phyloP scores from a whole-genome alignment of 1,140 invertebrate species.

The Diabrotica undecimpunctata region DNA sequence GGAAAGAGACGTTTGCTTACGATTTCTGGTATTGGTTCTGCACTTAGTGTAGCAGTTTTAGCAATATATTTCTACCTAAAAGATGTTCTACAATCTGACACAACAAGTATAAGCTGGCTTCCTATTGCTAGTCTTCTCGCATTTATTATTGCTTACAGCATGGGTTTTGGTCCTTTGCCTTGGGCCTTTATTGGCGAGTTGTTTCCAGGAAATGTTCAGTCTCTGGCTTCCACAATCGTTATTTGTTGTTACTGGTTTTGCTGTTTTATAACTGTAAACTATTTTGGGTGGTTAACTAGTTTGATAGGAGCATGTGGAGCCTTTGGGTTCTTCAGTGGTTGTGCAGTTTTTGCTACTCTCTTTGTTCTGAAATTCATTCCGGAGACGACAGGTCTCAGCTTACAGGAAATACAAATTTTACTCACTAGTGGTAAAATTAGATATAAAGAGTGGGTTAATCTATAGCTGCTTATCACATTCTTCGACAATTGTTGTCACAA shows the following conservation, averaged over 20 bases:
- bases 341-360: slow-evolving; percentile 59
- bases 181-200: slow-evolving; percentile 85
- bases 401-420: slow-evolving; percentile 63
- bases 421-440: slow-evolving; percentile 34
- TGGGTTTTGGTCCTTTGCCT: slow-evolving; percentile 77
- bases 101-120: slow-evolving; percentile 56
- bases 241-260: slow-evolving; percentile 75
- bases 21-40: slow-evolving; percentile 65
- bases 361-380: slow-evolving; percentile 63
- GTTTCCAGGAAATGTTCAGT: slow-evolving; percentile 73
- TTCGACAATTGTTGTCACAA: too few relatives aligned
- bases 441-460: too few relatives aligned
- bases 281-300: slow-evolving; percentile 59
- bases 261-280: slow-evolving; percentile 76
- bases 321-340: slow-evolving; percentile 76
- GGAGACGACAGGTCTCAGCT: slow-evolving; percentile 67
- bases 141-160: slow-evolving; percentile 66
- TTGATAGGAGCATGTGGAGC: slow-evolving; percentile 63
- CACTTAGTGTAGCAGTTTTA: slow-evolving; percentile 46
- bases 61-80: slow-evolving; percentile 64
- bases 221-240: slow-evolving; percentile 69
- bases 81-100: slow-evolving; percentile 48
- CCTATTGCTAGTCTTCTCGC: slow-evolving; percentile 63
- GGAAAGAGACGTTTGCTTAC: slow-evolving; percentile 71
- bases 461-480: too few relatives aligned